phyloP scores from a whole-genome alignment of 35 echinoderm and acorn worm genomes.

The Anneissia japonica region DNA sequence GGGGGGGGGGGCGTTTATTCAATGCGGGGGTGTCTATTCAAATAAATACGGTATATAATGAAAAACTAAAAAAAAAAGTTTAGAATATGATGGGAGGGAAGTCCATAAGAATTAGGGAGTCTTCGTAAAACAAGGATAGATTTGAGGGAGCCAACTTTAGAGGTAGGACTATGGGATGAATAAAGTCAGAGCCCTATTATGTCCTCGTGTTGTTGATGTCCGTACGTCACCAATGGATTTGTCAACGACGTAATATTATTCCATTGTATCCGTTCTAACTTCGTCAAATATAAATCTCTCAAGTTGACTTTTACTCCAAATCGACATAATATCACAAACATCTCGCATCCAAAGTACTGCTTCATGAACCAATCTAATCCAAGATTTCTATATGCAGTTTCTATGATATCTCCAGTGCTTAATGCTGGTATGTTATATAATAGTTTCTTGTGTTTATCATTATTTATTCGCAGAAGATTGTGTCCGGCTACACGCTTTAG shows the following conservation, averaged over 20 bases:
- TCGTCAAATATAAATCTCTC: slow-evolving; percentile 66
- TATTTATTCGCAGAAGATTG: slow-evolving; percentile 66
- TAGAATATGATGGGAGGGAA: too few relatives aligned
- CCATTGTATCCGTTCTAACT: background rate
- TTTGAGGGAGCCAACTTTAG: too few relatives aligned
- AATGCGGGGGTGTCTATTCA: too few relatives aligned
- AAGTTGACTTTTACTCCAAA: slow-evolving; percentile 91
- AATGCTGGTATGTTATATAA: slow-evolving; percentile 59
- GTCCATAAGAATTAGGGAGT: too few relatives aligned
- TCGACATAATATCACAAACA: slow-evolving; percentile 83
- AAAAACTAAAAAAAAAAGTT: too few relatives aligned
- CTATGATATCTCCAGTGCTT: slow-evolving; percentile 51
- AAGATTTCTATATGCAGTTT: slow-evolving; percentile 66
- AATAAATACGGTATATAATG: too few relatives aligned
- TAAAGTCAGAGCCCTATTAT: background rate
- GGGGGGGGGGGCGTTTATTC: too few relatives aligned
- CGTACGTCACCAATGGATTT: slow-evolving; percentile 81
- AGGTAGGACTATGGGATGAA: too few relatives aligned
- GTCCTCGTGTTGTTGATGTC: slow-evolving; percentile 85
- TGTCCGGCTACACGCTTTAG: slow-evolving; percentile 42
- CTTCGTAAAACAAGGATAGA: too few relatives aligned
- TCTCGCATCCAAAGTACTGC: slow-evolving; percentile 92
- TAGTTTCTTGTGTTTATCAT: slow-evolving; percentile 56
- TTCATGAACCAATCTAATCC: slow-evolving; percentile 97
- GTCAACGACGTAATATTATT: slow-evolving; percentile 46